Evolutionary conservation across 2,888 invertebrate genomes (phyloP), one percentile per base, ranked within the genome.

Genomic region (Gryllus longicercus): DNA sequence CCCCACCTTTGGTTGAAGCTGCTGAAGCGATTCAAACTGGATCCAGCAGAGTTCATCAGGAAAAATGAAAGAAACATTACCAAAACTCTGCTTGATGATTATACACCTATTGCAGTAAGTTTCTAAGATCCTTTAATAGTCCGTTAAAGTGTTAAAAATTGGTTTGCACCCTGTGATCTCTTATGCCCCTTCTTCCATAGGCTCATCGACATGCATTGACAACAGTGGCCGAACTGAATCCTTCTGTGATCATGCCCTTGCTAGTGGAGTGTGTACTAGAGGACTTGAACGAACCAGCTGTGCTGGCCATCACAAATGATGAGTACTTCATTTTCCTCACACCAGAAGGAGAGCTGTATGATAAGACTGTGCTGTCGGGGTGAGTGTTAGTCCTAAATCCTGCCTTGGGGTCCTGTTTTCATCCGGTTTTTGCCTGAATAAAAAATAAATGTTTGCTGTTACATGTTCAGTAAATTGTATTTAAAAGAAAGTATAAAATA

Each of bases 341-440:
- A 49, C 96, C 97, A 0, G 95, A 96, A 80, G 97, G 96, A 3
- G 95, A 96, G 85, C 89, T 99, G 0, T 98, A 94, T 86, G 97
- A 99, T 87, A 97, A 95, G 88, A 93, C 92, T 83, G 92, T 94
- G 0, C 87, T 95, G 79, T 93, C 94, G 23, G 91, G 88, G 87
- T 88, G 86, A 85, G 85, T 83, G 8, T 76, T 18, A 1, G n/a
- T 63, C 5, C 8, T 38, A 38, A 38, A 38, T 38, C 8, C 38
- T 38, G 38, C 38, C 38, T 38, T 38, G 38, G 38, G 5, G 8
- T 38, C 38, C 38, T 38, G 4, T 38, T 8, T 38, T 38, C 38
- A 38, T 38, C 5, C 4, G 8, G 38, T 2, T 38, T 38, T 38
- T 38, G 38, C 38, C 38, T 38, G 5, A 38, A 38, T 8, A 38